Conservation (phyloP, 2,113 vertebrate species). For the Peromyscus californicus region DNA sequence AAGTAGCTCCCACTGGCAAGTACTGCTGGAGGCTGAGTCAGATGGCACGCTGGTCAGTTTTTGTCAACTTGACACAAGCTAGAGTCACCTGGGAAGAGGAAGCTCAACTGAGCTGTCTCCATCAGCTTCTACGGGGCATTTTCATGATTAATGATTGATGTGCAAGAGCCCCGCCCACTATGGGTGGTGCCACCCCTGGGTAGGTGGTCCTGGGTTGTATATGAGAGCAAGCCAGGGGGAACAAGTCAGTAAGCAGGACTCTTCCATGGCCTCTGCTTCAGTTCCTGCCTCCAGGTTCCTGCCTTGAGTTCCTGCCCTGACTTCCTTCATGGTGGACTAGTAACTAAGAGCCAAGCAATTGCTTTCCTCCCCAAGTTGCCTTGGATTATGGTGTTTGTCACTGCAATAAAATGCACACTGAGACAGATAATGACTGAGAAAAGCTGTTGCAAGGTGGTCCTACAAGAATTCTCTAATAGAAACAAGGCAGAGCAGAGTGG, state of each 20-base stretch:
- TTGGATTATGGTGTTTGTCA: neutral
- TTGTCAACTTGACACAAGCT: neutral
- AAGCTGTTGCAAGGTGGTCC: neutral
- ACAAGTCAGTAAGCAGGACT: neutral
- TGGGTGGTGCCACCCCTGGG: neutral
- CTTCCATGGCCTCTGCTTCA: neutral
- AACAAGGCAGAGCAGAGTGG: neutral
- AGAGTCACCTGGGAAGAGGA: neutral
- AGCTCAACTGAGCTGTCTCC: neutral
- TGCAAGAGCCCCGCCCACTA: neutral
- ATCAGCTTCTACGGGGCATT: neutral
- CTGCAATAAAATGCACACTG: neutral
- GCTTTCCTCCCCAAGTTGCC: neutral
- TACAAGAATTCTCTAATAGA: neutral
- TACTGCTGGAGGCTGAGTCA: rapidly evolving
- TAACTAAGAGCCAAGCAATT: neutral
- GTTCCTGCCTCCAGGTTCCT: neutral
- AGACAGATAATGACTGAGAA: neutral
- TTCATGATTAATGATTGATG: neutral
- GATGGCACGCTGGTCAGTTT: too few relatives aligned
- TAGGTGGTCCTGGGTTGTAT: neutral
- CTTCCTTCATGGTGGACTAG: neutral
- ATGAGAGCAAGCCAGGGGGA: neutral
- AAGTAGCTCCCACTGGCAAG: neutral
- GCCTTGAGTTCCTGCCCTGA: neutral